These are phyloP conservation scores for Petaurus breviceps DNA, from an alignment of 2,113 vertebrate genomes.

Conservation along the genomic window DNA sequence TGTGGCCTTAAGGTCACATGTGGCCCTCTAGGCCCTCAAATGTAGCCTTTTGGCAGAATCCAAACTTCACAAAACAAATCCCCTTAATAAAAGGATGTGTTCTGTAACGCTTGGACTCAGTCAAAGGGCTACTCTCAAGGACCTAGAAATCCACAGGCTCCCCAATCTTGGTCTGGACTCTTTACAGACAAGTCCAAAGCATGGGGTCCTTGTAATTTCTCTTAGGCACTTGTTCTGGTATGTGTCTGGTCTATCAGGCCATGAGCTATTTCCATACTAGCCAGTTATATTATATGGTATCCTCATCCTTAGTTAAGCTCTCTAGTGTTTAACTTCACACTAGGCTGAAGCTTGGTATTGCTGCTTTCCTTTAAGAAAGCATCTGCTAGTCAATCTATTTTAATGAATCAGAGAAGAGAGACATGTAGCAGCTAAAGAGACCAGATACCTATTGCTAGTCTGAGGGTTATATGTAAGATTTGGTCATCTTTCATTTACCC, in stretches of 20 bases:
- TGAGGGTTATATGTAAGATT: neutral
- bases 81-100: too few species aligned
- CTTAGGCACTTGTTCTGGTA: neutral
- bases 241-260: neutral
- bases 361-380: neutral
- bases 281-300: neutral
- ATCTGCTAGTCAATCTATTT: neutral
- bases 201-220: neutral
- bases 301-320: neutral
- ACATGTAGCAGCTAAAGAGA: neutral
- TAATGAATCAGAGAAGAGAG: neutral
- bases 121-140: too few species aligned
- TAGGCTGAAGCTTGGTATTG: neutral
- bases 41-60: too few species aligned
- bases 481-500: neutral
- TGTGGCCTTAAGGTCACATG: too few species aligned
- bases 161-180: neutral
- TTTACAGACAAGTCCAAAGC: neutral
- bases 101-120: too few species aligned
- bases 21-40: too few species aligned
- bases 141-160: too few species aligned
- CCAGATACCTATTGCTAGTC: neutral
- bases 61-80: too few species aligned
- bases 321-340: neutral
- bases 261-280: neutral